Percentiles rank a stretch among this genome's conserved stretches.
Conservation (phyloP, 2,113 vertebrate species). For the Ptilonorhynchus violaceus region DNA sequence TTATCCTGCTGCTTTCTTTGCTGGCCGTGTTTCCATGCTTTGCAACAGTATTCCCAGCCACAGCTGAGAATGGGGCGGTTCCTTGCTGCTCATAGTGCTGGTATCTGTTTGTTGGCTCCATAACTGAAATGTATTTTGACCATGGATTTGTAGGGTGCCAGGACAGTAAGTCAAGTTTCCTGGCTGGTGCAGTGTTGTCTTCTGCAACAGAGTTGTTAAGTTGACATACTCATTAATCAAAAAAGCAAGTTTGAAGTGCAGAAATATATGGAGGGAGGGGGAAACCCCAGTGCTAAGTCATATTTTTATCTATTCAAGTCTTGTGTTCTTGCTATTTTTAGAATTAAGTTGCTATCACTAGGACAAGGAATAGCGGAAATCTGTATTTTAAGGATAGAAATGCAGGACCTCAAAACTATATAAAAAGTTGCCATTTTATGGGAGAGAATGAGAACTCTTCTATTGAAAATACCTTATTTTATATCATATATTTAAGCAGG, state of each 20-base stretch:
- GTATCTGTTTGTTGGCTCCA: background rate
- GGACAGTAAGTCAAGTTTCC: background rate
- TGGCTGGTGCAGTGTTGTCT: background rate
- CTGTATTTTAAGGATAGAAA: background rate
- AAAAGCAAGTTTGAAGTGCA: background rate
- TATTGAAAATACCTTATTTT: background rate
- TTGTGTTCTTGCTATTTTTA: background rate
- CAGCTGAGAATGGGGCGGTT: background rate
- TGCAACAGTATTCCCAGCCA: background rate
- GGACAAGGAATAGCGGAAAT: background rate
- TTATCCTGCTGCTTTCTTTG: background rate
- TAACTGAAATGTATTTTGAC: background rate
- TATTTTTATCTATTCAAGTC: background rate
- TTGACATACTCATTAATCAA: background rate
- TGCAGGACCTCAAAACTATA: background rate
- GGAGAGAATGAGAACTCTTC: background rate
- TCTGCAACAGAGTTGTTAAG: background rate
- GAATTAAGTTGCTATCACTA: background rate
- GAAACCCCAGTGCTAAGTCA: background rate
- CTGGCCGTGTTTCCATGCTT: background rate
- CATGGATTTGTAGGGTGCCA: background rate
- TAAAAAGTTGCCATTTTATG: background rate
- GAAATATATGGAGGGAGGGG: background rate
- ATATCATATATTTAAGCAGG: background rate
- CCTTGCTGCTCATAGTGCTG: background rate